Percentiles rank a stretch among this genome's conserved stretches.
Conservation (phyloP, 2,797 vertebrate genomes). For the Oreonectes daqikongensis region DNA sequence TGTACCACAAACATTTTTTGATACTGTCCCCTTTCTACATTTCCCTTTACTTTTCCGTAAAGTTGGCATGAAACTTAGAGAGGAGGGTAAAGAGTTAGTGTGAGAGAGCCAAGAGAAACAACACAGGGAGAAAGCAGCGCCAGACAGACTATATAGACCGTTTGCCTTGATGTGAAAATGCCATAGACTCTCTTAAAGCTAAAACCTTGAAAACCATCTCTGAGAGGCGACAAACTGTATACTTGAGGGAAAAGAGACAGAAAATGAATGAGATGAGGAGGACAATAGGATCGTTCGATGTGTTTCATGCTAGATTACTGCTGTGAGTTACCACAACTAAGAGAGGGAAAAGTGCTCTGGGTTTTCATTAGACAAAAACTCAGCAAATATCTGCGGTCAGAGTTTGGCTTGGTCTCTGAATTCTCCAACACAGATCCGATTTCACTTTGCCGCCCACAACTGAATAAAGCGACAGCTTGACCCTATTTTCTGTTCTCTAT, state of each 20-base stretch:
- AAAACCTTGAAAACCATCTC: conserved; percentile 2
- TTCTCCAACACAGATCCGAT: conserved; percentile 32
- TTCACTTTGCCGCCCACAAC: conserved; percentile 40
- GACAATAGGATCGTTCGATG: neutral
- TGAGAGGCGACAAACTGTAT: neutral
- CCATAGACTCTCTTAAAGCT: conserved; percentile 45
- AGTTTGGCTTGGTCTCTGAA: conserved; percentile 3
- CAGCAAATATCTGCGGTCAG: conserved; percentile 44
- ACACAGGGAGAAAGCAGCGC: conserved; percentile 51
- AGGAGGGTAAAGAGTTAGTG: conserved; percentile 49
- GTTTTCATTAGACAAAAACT: conserved; percentile 35
- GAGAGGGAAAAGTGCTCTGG: conserved; percentile 6
- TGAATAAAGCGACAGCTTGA: conserved; percentile 27
- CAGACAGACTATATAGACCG: conserved; percentile 55
- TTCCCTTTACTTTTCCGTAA: conserved; percentile 50
- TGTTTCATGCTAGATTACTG: neutral
- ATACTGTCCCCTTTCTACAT: conserved; percentile 44
- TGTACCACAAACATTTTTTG: neutral
- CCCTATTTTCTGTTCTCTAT: conserved; percentile 15
- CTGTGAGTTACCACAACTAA: conserved; percentile 2
- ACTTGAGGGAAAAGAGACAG: neutral
- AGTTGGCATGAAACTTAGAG: conserved; percentile 49
- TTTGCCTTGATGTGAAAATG: conserved; percentile 68
- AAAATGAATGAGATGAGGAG: neutral
- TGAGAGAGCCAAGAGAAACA: conserved; percentile 61